Evolutionary conservation across 2,113 vertebrate genomes (phyloP).

Genomic region (Caloenas nicobarica): DNA sequence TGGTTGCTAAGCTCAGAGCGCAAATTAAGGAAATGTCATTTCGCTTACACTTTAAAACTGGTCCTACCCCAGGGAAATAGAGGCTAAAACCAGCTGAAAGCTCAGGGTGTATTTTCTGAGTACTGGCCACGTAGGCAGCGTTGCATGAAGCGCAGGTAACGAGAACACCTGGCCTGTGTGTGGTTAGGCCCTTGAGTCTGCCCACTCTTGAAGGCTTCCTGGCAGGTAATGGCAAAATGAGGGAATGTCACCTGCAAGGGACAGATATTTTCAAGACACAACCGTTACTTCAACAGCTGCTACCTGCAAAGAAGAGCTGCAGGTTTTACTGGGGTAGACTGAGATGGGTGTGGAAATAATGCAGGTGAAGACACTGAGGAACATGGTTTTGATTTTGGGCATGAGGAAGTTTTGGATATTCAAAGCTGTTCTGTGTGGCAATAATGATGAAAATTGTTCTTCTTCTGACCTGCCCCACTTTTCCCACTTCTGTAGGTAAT

Average conservation of each 20-base stretch:
- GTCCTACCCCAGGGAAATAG: background rate
- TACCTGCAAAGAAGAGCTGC: background rate
- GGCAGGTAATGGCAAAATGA: background rate
- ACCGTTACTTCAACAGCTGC: background rate
- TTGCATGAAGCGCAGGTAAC: rapidly evolving
- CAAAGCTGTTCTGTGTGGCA: background rate
- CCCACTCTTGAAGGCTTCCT: rapidly evolving
- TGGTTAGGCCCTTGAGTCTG: background rate
- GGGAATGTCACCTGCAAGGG: background rate
- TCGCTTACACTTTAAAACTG: background rate
- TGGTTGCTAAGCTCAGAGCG: background rate
- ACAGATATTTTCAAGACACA: background rate
- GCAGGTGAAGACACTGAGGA: background rate
- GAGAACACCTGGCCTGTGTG: background rate
- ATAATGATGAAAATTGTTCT: background rate
- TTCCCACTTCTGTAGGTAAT: rapidly evolving
- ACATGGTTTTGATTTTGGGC: background rate
- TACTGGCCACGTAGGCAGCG: background rate
- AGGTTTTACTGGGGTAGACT: background rate
- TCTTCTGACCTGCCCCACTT: background rate
- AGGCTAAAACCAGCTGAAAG: background rate
- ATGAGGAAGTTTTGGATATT: background rate
- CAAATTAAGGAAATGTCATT: background rate
- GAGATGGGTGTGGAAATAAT: background rate
- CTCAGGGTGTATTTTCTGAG: background rate